Evolutionary conservation across 2,797 vertebrate species (phyloP), one percentile per base, ranked within the genome.

Genomic region (Poecilia gillii): DNA sequence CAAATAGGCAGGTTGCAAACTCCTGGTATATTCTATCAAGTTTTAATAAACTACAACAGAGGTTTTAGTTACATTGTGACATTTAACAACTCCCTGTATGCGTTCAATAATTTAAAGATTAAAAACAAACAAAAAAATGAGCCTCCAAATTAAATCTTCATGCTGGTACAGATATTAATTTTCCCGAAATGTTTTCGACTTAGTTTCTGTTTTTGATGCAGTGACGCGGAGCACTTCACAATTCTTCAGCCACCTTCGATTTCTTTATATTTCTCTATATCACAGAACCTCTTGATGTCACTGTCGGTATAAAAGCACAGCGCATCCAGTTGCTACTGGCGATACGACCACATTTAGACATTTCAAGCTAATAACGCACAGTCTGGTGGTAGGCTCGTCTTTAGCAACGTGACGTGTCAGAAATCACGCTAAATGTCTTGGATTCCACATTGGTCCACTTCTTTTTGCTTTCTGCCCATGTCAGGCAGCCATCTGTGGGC

Each of bases 401-500:
- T 75, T 43, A 59, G 59, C 43, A n/a, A 18, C 31, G 11, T 46
- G 47, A 23, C 46, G 25, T 73, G 55, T 31, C 31, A 53, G 36
- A 51, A 43, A 11, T 68, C n/a, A 31, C 49, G 14, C 23, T 49
- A 76, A 72, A 80, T 31, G 13, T 41, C 43, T 66, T 49, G 7
- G 46, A 70, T 83, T 73, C 33, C 51, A 13, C 76, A 73, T 78
- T 53, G 14, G 14, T 77, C 57, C 14, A 75, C 64, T 81, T 75
- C 74, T 82, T 80, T 75, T 80, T 74, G 78, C 84, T 83, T 81
- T 74, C 72, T 78, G 6, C 16, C 39, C 49, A 16, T 36, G 51
- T 76, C 47, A 13, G 5, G 46, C 47, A 76, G 72, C 53, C 79
- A 74, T 53, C 76, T 71, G 12, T 23, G n/a, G 12, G 41, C 79